phyloP scores from a whole-genome alignment of 2,888 invertebrate genomes.

The Acanthopleura granulata region DNA sequence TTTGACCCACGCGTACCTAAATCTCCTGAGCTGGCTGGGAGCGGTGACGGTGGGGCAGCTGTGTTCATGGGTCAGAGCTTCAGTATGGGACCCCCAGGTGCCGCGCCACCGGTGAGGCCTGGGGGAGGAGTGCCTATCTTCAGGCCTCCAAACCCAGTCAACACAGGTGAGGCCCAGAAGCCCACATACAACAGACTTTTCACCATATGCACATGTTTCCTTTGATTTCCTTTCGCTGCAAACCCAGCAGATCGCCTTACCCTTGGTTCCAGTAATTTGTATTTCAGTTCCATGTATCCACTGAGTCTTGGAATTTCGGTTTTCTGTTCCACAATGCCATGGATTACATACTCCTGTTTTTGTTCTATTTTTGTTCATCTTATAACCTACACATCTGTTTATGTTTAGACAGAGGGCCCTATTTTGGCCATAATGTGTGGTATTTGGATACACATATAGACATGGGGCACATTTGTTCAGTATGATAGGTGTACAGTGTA shows the following conservation, averaged over 20 bases:
- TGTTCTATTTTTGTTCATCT: too few species aligned
- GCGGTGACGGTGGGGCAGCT: neutral
- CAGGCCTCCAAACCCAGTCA: conserved; percentile 15
- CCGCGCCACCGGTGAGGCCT: conserved; percentile 8
- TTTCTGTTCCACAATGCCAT: too few species aligned
- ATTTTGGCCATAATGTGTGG: too few species aligned
- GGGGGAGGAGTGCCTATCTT: conserved; percentile 15
- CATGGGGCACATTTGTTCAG: too few species aligned
- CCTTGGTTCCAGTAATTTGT: neutral
- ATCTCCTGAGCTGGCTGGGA: conserved; percentile 22
- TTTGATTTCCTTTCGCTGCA: neutral
- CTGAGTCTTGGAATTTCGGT: too few species aligned
- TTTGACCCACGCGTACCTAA: conserved; percentile 29
- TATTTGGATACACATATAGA: too few species aligned
- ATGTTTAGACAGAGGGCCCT: too few species aligned
- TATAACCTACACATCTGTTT: too few species aligned
- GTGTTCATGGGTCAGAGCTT: neutral
- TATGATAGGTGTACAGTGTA: too few species aligned
- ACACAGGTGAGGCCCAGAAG: conserved; percentile 15
- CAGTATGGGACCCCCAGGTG: neutral
- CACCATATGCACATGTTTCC: neutral
- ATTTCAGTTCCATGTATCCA: too few species aligned
- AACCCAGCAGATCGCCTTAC: neutral
- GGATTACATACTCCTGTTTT: too few species aligned
- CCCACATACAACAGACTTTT: conserved; percentile 1